These are phyloP conservation scores for Drosophila prosaltans DNA, from an alignment of 1,140 invertebrate species.

Conservation along the genomic window DNA sequence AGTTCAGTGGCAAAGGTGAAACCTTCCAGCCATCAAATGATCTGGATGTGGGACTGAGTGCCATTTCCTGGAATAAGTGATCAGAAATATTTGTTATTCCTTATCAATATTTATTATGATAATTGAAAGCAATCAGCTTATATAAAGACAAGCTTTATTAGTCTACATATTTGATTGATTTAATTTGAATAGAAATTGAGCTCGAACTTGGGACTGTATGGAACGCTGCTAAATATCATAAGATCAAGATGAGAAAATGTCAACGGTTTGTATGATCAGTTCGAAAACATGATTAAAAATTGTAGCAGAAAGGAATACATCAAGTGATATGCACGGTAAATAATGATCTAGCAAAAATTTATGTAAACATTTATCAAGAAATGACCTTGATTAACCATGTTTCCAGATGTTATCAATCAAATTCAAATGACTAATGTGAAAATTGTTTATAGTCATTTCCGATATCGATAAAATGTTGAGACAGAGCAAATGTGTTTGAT, in stretches of 20 bases:
- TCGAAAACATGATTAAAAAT: too few species aligned
- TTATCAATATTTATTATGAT: neutral
- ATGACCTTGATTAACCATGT: neutral
- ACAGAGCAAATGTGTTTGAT: neutral
- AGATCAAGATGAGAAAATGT: too few species aligned
- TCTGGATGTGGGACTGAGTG: conserved; percentile 85
- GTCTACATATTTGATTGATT: neutral
- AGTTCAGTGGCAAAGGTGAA: conserved; percentile 89
- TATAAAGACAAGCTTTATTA: neutral
- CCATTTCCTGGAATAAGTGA: conserved; percentile 85
- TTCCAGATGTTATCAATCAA: neutral
- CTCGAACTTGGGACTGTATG: too few species aligned
- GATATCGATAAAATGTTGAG: neutral
- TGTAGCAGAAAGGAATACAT: too few species aligned
- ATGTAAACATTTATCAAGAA: neutral
- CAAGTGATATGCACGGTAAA: too few species aligned
- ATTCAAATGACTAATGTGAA: neutral
- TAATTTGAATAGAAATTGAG: too few species aligned
- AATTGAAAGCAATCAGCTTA: conserved; percentile 8
- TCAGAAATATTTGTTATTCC: conserved; percentile 3
- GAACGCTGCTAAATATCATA: too few species aligned
- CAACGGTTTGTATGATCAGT: too few species aligned
- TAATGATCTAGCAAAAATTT: neutral
- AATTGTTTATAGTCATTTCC: neutral
- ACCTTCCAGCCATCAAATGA: conserved; percentile 88